These are phyloP conservation scores for Cheilosia pagana DNA, from an alignment of 2,888 invertebrate species.

Conservation along the genomic window DNA sequence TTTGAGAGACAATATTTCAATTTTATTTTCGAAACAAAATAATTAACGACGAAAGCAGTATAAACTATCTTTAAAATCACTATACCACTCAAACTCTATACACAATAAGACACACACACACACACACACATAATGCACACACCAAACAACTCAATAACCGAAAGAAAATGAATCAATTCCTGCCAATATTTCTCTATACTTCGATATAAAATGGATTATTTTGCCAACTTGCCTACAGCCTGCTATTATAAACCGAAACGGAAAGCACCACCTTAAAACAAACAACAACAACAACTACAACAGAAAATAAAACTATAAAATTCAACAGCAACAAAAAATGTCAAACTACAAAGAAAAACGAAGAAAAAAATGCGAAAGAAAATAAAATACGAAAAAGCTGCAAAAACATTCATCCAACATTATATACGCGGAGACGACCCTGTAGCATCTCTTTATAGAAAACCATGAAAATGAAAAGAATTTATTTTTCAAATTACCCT, in stretches of 20 bases:
- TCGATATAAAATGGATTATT: conserved; percentile 66
- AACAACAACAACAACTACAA: background rate
- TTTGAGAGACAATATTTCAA: conserved; percentile 84
- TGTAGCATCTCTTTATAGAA: conserved; percentile 51
- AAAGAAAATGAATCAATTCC: conserved; percentile 58
- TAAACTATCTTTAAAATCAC: conserved; percentile 48
- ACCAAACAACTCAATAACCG: conserved; percentile 16
- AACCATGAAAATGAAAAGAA: conserved; percentile 67
- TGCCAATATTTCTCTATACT: conserved; percentile 71
- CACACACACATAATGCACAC: conserved; percentile 39
- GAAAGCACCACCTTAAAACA: conserved; percentile 68
- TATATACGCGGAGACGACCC: conserved; percentile 10
- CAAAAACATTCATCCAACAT: conserved; percentile 50
- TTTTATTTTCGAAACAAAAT: conserved; percentile 76
- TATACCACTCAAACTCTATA: conserved; percentile 15
- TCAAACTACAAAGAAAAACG: conserved; percentile 27
- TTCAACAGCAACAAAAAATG: conserved; percentile 40
- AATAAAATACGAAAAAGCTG: conserved; percentile 41
- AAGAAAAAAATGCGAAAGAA: conserved; percentile 22
- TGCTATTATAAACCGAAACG: conserved; percentile 48
- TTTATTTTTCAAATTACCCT: conserved; percentile 74
- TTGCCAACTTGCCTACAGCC: conserved; percentile 73
- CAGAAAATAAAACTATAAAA: conserved; percentile 26
- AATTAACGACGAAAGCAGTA: conserved; percentile 60
- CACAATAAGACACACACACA: conserved; percentile 37